Percentiles rank a stretch among this genome's conserved stretches.
Conservation (phyloP, 1,140 invertebrate species). For the Megalopta genalis region DNA sequence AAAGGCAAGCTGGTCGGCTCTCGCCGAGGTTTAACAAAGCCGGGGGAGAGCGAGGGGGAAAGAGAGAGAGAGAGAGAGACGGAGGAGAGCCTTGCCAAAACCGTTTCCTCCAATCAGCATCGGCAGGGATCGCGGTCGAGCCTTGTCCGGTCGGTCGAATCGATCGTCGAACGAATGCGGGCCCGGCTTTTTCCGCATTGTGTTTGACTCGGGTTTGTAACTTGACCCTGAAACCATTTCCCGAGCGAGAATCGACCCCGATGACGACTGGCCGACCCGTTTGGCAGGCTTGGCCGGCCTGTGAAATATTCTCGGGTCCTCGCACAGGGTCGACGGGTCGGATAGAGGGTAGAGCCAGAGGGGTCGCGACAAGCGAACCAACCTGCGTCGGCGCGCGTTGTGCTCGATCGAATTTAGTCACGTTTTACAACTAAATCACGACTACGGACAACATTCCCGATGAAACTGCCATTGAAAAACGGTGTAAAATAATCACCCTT, state of each 20-base stretch:
- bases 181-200: conserved; percentile 6
- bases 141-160: neutral
- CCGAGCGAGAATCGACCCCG: conserved; percentile 36
- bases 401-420: too few species aligned
- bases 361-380: too few species aligned
- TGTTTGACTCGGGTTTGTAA: conserved; percentile 11
- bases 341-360: too few species aligned
- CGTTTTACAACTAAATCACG: too few species aligned
- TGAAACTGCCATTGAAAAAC: too few species aligned
- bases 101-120: neutral
- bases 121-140: neutral
- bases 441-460: too few species aligned
- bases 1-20: neutral
- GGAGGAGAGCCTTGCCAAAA: neutral
- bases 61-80: too few species aligned
- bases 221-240: conserved; percentile 33
- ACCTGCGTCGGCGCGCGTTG: too few species aligned
- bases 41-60: too few species aligned
- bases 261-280: conserved; percentile 34
- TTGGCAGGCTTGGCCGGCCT: conserved; percentile 11
- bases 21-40: too few species aligned
- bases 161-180: neutral
- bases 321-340: conserved; percentile 1
- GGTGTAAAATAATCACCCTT: too few species aligned
- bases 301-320: conserved; percentile 42